Percentiles rank a stretch among this genome's conserved stretches.
Evolutionary conservation across 2,797 vertebrate genomes (phyloP).

Genomic region (Loriculus beryllinus): DNA sequence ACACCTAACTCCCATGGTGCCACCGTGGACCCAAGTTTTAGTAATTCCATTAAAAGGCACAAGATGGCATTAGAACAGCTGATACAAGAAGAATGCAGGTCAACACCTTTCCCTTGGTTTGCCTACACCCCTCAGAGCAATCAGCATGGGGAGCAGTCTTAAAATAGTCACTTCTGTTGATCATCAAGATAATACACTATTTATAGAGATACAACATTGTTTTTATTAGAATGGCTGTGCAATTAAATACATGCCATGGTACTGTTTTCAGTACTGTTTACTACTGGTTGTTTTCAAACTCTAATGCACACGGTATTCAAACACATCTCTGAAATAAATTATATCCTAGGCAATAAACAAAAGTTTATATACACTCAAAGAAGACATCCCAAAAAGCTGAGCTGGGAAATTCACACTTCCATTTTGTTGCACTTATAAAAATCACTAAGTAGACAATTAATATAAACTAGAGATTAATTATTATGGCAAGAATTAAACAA

Average conservation of each 20-base stretch:
- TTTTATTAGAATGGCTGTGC: not conserved
- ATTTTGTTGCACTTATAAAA: not conserved
- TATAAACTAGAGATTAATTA: not conserved
- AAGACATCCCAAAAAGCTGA: not conserved
- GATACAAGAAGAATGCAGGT: not conserved
- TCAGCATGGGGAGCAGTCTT: not conserved
- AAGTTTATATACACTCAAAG: not conserved
- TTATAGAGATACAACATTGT: not conserved
- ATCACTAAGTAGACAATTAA: not conserved
- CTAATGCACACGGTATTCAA: not conserved
- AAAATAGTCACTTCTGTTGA: not conserved
- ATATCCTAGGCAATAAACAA: not conserved
- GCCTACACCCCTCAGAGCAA: not conserved
- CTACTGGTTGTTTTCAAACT: not conserved
- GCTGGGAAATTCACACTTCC: not conserved
- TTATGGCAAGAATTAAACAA: not conserved
- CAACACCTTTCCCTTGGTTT: not conserved
- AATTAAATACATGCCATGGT: not conserved
- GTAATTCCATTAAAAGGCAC: not conserved
- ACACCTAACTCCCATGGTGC: not conserved
- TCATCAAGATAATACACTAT: not conserved
- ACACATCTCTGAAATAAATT: not conserved
- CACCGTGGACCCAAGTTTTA: rapidly evolving
- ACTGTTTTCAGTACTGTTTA: no score
- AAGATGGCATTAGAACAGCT: not conserved